These are phyloP conservation scores for Danaus plexippus DNA, from an alignment of 1,140 invertebrate genomes.

Conservation along the genomic window DNA sequence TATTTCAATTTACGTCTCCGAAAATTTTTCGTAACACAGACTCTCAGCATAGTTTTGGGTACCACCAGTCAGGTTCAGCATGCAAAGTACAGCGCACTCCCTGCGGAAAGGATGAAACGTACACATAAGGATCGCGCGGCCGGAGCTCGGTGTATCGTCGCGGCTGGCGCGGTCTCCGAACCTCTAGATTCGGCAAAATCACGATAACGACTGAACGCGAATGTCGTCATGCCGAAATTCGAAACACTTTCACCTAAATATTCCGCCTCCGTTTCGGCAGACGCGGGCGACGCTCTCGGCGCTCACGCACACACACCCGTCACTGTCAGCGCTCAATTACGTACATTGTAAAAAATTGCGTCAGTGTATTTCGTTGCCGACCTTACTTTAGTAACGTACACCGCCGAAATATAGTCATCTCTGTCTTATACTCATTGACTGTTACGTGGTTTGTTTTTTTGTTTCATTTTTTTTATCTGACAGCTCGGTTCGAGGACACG, in stretches of 20 bases:
- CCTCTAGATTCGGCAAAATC: slow-evolving; percentile 70
- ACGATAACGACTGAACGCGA: slow-evolving; percentile 71
- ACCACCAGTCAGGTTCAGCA: slow-evolving; percentile 52
- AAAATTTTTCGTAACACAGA: slow-evolving; percentile 59
- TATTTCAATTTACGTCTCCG: slow-evolving; percentile 65
- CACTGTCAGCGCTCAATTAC: slow-evolving; percentile 60
- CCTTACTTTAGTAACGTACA: slow-evolving; percentile 52
- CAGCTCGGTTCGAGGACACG: slow-evolving; percentile 47
- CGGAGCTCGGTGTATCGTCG: slow-evolving; percentile 32
- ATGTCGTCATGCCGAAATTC: slow-evolving; percentile 71
- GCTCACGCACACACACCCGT: slow-evolving; percentile 63
- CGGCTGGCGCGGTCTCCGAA: slow-evolving; percentile 48
- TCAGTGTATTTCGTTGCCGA: slow-evolving; percentile 68
- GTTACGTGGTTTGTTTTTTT: slow-evolving; percentile 53
- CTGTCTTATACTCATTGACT: slow-evolving; percentile 61
- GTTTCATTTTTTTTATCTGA: slow-evolving; percentile 65
- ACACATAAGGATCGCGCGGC: slow-evolving; percentile 37
- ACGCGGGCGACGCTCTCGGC: slow-evolving; percentile 69
- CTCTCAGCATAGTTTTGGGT: slow-evolving; percentile 61
- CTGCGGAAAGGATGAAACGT: slow-evolving; percentile 39
- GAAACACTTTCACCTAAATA: slow-evolving; percentile 72
- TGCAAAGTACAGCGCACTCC: slow-evolving; percentile 47
- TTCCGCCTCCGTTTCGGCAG: slow-evolving; percentile 68
- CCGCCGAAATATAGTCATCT: slow-evolving; percentile 68
- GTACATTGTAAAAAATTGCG: slow-evolving; percentile 69